A percentile compares a stretch with the other conserved stretches of the same genome.
Evolutionary conservation across 1,140 invertebrate genomes (phyloP).

Genomic region (Planococcus citri): DNA sequence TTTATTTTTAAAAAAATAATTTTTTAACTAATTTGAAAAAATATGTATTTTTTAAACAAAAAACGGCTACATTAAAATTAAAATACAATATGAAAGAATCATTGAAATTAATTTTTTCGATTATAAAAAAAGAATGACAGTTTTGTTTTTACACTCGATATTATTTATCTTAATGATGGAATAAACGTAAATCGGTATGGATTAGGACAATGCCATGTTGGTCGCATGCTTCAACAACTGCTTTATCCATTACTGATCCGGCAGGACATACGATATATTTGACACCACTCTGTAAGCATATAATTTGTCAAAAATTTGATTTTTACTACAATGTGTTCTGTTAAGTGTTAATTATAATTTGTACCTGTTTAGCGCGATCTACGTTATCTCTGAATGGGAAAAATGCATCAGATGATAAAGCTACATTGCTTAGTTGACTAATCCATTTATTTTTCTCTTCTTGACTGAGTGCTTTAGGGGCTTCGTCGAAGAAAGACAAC

Average conservation of each 20-base stretch:
- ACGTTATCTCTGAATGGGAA: conserved; percentile 98
- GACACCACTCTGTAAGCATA: conserved; percentile 73
- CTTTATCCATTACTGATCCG: conserved; percentile 84
- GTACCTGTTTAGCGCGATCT: conserved; percentile 79
- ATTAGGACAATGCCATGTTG: conserved; percentile 77
- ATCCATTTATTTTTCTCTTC: conserved; percentile 69
- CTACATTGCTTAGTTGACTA: conserved; percentile 64
- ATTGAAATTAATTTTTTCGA: too few species aligned
- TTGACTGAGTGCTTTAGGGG: conserved; percentile 51
- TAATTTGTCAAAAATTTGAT: background rate
- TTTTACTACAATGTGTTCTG: background rate
- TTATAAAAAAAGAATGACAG: too few species aligned
- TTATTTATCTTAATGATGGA: conserved; percentile 79
- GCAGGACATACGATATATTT: conserved; percentile 82
- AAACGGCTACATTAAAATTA: too few species aligned
- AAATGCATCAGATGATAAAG: conserved; percentile 94
- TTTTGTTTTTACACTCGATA: too few species aligned
- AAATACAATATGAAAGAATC: too few species aligned
- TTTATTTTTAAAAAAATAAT: too few species aligned
- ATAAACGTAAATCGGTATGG: conserved; percentile 84
- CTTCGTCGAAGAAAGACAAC: conserved; percentile 58
- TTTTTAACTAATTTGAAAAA: too few species aligned
- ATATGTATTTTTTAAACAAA: too few species aligned
- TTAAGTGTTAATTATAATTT: too few species aligned
- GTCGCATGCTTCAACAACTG: conserved; percentile 84